Conservation (phyloP, 1,140 invertebrate species). For the Drosophila pseudoananassae region DNA sequence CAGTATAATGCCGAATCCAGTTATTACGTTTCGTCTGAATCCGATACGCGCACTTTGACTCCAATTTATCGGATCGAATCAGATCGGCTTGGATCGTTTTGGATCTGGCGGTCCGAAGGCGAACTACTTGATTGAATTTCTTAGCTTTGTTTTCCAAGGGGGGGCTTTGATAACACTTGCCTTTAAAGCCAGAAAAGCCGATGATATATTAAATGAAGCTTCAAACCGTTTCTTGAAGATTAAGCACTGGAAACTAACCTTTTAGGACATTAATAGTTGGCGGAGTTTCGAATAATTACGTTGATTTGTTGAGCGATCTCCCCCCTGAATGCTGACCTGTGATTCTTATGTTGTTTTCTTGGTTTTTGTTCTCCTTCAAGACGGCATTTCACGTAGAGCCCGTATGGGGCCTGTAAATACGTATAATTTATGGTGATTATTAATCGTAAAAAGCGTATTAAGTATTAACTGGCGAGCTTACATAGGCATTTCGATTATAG, state of each 20-base stretch:
- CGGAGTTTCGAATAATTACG: background rate
- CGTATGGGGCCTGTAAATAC: constrained; percentile 19
- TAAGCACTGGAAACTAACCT: too few species aligned
- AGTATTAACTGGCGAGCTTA: constrained; percentile 34
- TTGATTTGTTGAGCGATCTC: background rate
- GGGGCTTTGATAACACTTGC: too few species aligned
- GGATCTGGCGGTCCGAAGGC: constrained; percentile 34
- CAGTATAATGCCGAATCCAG: constrained; percentile 30
- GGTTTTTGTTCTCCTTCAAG: constrained; percentile 19
- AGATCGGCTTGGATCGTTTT: background rate
- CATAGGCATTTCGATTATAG: constrained; percentile 23
- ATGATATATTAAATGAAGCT: too few species aligned
- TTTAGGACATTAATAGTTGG: too few species aligned
- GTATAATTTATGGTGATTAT: constrained; percentile 47
- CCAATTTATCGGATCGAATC: constrained; percentile 40
- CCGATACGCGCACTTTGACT: constrained; percentile 56
- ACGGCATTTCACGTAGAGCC: constrained; percentile 2
- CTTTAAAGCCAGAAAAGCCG: too few species aligned
- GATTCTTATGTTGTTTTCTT: constrained; percentile 3
- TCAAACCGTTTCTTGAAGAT: too few species aligned
- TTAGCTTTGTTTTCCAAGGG: background rate
- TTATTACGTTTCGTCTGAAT: constrained; percentile 51
- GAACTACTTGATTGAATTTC: constrained; percentile 46
- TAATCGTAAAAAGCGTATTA: constrained; percentile 43
- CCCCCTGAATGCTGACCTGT: background rate